These are phyloP conservation scores for Antheraea yamamai DNA, from an alignment of 2,888 invertebrate species.

Conservation along the genomic window DNA sequence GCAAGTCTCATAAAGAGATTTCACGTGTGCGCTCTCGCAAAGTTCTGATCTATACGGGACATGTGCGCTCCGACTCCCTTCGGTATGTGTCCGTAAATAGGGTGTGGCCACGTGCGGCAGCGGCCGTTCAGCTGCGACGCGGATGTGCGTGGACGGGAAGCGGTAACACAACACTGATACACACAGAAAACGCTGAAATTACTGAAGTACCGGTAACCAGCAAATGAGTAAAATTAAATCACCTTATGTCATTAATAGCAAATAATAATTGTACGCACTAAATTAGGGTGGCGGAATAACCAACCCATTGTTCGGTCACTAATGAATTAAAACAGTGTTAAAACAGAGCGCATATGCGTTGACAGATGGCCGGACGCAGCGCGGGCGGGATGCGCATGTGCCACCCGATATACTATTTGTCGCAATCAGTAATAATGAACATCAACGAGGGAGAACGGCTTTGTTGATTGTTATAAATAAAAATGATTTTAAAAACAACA, in stretches of 20 bases:
- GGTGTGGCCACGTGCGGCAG: conserved; percentile 81
- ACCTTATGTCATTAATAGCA: conserved; percentile 25
- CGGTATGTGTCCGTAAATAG: conserved; percentile 80
- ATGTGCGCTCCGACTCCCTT: conserved; percentile 81
- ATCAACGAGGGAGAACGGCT: conserved; percentile 16
- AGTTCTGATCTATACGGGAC: conserved; percentile 81
- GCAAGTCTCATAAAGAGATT: conserved; percentile 79
- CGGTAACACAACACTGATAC: conserved; percentile 78
- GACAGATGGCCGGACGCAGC: conserved; percentile 79
- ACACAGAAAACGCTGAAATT: conserved; percentile 60
- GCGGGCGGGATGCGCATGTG: conserved; percentile 66
- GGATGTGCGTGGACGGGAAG: conserved; percentile 79
- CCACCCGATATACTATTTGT: conserved; percentile 34
- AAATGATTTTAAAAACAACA: conserved; percentile 19
- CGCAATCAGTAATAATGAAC: conserved; percentile 40
- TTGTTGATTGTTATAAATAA: conserved; percentile 18
- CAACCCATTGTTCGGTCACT: conserved; percentile 63
- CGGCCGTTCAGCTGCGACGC: conserved; percentile 78
- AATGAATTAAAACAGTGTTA: conserved; percentile 78
- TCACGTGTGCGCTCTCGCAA: conserved; percentile 79
- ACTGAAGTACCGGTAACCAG: conserved; percentile 35
- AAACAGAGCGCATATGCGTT: conserved; percentile 73
- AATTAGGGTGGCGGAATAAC: conserved; percentile 58
- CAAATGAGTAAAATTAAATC: conserved; percentile 1
- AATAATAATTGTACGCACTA: conserved; percentile 25